Evolutionary conservation across 2,888 invertebrate species (phyloP).

Genomic region (Spialia ferax): DNA sequence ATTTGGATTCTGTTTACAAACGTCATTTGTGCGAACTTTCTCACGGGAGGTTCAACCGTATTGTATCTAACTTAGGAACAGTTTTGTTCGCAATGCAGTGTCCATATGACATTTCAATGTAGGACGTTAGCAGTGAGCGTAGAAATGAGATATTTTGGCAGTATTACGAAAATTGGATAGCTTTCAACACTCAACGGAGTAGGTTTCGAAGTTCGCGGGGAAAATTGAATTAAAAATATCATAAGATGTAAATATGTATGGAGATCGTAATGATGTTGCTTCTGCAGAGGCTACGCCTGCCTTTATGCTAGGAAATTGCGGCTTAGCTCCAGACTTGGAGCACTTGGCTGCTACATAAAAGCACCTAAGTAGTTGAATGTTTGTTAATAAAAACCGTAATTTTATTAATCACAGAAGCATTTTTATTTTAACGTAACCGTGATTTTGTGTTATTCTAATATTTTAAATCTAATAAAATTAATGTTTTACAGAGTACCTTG

Average conservation of each 20-base stretch:
- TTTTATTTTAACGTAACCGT: too few species aligned
- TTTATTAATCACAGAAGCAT: neutral
- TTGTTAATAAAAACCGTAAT: constrained; percentile 1
- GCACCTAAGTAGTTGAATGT: neutral
- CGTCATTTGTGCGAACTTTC: constrained; percentile 50
- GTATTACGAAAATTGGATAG: constrained; percentile 87
- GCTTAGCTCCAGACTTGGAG: constrained; percentile 30
- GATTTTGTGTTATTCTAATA: too few species aligned
- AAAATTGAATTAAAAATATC: constrained; percentile 87
- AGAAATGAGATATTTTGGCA: constrained; percentile 87
- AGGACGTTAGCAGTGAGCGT: constrained; percentile 73
- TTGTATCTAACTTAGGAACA: constrained; percentile 42
- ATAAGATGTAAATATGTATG: constrained; percentile 84
- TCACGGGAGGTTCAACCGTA: constrained; percentile 53
- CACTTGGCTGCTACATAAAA: constrained; percentile 5
- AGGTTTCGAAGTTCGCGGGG: constrained; percentile 85
- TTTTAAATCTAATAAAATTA: too few species aligned
- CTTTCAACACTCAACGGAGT: constrained; percentile 87
- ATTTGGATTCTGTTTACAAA: constrained; percentile 63
- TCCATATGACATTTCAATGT: constrained; percentile 56
- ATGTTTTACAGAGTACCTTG: too few species aligned
- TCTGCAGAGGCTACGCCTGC: constrained; percentile 51
- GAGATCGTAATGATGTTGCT: constrained; percentile 79
- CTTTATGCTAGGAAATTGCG: constrained; percentile 39
- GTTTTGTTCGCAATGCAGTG: constrained; percentile 47